These are phyloP conservation scores for Papilio polyxenes DNA, from an alignment of 1,140 invertebrate species.

Conservation along the genomic window DNA sequence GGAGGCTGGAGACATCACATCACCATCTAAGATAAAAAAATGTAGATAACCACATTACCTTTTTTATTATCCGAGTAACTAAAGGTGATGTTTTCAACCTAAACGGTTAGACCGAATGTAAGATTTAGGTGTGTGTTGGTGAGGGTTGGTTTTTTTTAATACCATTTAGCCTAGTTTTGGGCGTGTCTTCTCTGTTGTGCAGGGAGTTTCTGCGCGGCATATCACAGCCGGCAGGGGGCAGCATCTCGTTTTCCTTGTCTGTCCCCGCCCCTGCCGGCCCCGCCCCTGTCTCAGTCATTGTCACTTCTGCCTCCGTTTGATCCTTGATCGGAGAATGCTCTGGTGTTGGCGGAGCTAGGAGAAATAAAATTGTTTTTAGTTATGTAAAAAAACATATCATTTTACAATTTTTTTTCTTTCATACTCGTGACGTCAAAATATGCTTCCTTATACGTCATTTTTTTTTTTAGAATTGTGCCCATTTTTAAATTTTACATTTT, in stretches of 20 bases:
- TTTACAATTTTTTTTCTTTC: no score
- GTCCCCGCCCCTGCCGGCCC: constrained; percentile 19
- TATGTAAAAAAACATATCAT: no score
- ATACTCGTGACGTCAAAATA: no score
- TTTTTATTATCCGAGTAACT: no score
- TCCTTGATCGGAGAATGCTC: constrained; percentile 25
- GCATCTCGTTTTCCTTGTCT: constrained; percentile 65
- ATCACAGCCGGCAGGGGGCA: constrained; percentile 46
- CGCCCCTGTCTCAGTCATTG: neutral
- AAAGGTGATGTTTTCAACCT: no score
- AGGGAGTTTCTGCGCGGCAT: constrained; percentile 46
- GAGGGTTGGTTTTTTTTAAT: no score
- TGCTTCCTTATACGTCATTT: no score
- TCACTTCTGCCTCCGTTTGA: neutral
- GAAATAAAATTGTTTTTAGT: neutral
- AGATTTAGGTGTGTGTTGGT: no score
- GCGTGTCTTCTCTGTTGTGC: constrained; percentile 56
- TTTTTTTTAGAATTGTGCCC: no score
- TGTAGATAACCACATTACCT: constrained; percentile 36
- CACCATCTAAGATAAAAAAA: constrained; percentile 47
- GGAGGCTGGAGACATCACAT: constrained; percentile 75
- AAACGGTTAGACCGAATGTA: no score
- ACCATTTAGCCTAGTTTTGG: constrained; percentile 50
- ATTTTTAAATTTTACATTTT: no score
- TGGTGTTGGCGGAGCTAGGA: constrained; percentile 53